Evolutionary conservation across 2,797 vertebrate genomes (phyloP).

Genomic region (Typhlichthys eigenmanni): DNA sequence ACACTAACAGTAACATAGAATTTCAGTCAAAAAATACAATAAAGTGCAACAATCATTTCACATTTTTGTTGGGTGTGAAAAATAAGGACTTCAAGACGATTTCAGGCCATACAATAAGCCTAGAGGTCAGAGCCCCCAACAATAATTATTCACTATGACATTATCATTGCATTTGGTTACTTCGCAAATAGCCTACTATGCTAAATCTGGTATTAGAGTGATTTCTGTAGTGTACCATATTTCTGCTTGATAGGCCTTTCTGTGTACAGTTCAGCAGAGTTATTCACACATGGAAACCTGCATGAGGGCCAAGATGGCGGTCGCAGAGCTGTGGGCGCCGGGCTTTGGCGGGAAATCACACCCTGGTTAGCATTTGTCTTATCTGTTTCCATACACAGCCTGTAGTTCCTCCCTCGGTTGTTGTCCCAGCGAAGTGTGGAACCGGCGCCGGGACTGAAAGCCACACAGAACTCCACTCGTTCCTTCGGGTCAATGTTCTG

Average conservation of each 20-base stretch:
- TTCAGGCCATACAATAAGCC: too few relatives aligned
- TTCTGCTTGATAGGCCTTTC: slow-evolving; percentile 19
- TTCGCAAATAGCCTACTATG: neutral
- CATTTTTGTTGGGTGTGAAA: too few relatives aligned
- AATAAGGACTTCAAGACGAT: too few relatives aligned
- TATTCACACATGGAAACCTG: neutral
- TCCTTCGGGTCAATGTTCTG: slow-evolving; percentile 41
- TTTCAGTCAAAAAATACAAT: too few relatives aligned
- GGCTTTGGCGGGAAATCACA: neutral
- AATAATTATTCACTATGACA: slow-evolving; percentile 4
- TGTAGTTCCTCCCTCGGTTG: slow-evolving; percentile 78
- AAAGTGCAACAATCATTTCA: too few relatives aligned
- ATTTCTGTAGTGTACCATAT: slow-evolving; percentile 18
- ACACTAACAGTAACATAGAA: too few relatives aligned
- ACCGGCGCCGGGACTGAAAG: slow-evolving; percentile 51
- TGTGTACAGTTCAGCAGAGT: slow-evolving; percentile 16
- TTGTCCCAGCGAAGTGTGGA: slow-evolving; percentile 66
- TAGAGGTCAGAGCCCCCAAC: too few relatives aligned
- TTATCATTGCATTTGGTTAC: neutral
- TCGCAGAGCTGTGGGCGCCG: slow-evolving; percentile 1
- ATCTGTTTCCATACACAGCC: slow-evolving; percentile 49
- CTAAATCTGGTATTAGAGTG: too few relatives aligned
- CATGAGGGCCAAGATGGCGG: neutral
- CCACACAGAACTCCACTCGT: slow-evolving; percentile 73
- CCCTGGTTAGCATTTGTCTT: slow-evolving; percentile 6